Evolutionary conservation across 2,888 invertebrate genomes (phyloP).

Genomic region (Copidosoma aretas): DNA sequence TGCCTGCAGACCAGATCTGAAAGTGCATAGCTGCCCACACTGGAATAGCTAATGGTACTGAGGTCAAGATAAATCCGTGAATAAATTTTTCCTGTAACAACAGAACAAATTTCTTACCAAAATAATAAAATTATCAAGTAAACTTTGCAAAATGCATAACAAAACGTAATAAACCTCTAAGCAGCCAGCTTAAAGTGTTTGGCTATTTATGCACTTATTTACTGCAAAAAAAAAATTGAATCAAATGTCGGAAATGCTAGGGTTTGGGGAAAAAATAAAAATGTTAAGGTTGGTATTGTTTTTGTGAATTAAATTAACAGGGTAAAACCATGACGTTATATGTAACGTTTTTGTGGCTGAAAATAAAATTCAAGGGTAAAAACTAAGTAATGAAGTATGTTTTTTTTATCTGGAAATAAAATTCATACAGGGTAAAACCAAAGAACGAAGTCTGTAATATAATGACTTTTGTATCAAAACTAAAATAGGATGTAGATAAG

Average conservation of each 20-base stretch:
- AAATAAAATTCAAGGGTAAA: background rate
- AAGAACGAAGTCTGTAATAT: background rate
- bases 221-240: background rate
- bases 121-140: background rate
- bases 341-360: no score
- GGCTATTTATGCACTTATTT: background rate
- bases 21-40: background rate
- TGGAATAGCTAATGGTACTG: slow-evolving; percentile 10
- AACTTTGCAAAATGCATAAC: background rate
- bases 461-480: background rate
- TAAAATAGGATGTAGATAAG: background rate
- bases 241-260: background rate
- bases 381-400: background rate
- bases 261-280: background rate
- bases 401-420: background rate
- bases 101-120: slow-evolving; percentile 5
- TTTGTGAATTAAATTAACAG: background rate
- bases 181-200: background rate
- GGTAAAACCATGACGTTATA: background rate
- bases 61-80: background rate
- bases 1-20: slow-evolving; percentile 9
- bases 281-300: background rate
- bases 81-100: slow-evolving; percentile 29
- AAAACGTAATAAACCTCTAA: background rate
- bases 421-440: background rate